phyloP scores from a whole-genome alignment of 2,888 invertebrate genomes.

The Doris montereyensis region DNA sequence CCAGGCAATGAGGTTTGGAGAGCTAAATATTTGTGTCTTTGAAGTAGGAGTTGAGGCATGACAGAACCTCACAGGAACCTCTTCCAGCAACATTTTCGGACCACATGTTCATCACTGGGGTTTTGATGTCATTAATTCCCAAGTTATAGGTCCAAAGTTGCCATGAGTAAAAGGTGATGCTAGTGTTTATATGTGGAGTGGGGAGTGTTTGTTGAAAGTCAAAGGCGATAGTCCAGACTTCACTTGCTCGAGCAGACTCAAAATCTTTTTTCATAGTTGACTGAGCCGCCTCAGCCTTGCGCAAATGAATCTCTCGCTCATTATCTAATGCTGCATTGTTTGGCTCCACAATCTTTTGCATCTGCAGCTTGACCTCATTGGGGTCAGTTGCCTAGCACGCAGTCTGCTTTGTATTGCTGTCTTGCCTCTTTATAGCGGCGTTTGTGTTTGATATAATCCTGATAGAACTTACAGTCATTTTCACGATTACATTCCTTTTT shows the following conservation, averaged over 20 bases:
- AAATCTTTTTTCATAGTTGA: slow-evolving; percentile 4
- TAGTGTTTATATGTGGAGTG: slow-evolving; percentile 18
- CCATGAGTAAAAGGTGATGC: neutral
- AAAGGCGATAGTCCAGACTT: neutral
- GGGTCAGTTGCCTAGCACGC: too few relatives aligned
- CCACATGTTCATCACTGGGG: slow-evolving; percentile 9
- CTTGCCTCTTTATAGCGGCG: too few relatives aligned
- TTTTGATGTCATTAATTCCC: neutral
- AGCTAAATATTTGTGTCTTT: neutral
- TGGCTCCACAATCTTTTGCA: too few relatives aligned
- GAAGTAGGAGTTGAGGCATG: neutral
- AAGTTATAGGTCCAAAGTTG: neutral
- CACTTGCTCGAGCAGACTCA: neutral
- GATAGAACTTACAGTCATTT: too few relatives aligned
- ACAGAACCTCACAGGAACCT: slow-evolving; percentile 2
- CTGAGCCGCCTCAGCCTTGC: slow-evolving; percentile 17
- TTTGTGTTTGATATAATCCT: too few relatives aligned
- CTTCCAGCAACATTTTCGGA: slow-evolving; percentile 18
- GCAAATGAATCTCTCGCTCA: neutral
- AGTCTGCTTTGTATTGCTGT: too few relatives aligned
- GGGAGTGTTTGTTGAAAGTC: slow-evolving; percentile 25
- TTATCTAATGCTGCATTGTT: neutral
- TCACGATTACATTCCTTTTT: too few relatives aligned
- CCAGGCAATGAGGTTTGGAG: slow-evolving; percentile 1
- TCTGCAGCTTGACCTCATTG: too few relatives aligned